Conservation (phyloP, 2,888 invertebrate species). For the Psylliodes chrysocephalus region DNA sequence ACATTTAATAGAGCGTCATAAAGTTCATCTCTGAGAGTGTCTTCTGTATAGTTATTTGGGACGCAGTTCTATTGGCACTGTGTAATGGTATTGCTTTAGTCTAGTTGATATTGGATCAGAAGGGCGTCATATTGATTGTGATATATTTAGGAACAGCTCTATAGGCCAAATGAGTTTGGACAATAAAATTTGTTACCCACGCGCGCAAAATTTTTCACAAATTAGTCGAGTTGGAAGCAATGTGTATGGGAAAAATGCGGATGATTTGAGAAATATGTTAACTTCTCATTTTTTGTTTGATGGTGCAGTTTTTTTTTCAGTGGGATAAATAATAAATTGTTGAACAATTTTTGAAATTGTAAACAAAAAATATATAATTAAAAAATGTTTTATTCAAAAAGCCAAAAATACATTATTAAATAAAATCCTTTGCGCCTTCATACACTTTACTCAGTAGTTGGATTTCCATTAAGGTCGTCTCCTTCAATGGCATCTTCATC, state of each 20-base stretch:
- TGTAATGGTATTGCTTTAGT: conserved; percentile 53
- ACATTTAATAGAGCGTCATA: too few species aligned
- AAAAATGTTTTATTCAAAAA: conserved; percentile 14
- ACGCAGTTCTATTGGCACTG: conserved; percentile 49
- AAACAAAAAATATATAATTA: neutral
- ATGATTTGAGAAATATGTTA: too few species aligned
- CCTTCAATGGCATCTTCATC: conserved; percentile 4
- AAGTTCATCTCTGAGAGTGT: neutral
- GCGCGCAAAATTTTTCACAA: conserved; percentile 8
- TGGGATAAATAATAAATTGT: too few species aligned
- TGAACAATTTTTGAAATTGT: neutral
- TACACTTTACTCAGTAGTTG: conserved; percentile 4
- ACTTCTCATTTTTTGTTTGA: too few species aligned
- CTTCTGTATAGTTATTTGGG: neutral
- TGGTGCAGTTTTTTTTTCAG: too few species aligned
- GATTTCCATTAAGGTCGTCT: conserved; percentile 20
- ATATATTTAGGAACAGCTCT: too few species aligned
- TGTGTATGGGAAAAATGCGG: conserved; percentile 28
- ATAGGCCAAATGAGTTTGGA: conserved; percentile 22
- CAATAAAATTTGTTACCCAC: conserved; percentile 26
- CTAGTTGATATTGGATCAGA: conserved; percentile 52
- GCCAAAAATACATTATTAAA: neutral
- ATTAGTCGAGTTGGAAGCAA: conserved; percentile 24
- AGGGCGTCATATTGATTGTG: too few species aligned
- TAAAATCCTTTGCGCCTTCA: conserved; percentile 23